These are phyloP conservation scores for Cataglyphis livida DNA, from an alignment of 2,888 invertebrate genomes.

Conservation along the genomic window DNA sequence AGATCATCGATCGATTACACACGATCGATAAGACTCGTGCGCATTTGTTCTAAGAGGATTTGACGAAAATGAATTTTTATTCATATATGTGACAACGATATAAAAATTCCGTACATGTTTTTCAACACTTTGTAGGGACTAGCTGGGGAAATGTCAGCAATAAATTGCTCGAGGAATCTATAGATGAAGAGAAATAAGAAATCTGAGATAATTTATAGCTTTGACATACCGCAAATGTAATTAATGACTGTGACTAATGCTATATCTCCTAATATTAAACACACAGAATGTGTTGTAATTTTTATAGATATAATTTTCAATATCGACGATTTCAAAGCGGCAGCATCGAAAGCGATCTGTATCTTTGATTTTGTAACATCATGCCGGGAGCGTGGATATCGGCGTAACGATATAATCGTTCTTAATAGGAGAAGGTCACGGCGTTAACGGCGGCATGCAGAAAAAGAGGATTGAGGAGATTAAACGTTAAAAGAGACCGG, in stretches of 20 bases:
- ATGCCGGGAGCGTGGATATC: slow-evolving; percentile 57
- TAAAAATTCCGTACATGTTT: not conserved
- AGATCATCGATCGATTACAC: slow-evolving; percentile 9
- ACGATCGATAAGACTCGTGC: not conserved
- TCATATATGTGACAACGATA: not conserved
- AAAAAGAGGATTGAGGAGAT: slow-evolving; percentile 19
- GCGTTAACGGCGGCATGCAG: slow-evolving; percentile 54
- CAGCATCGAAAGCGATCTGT: slow-evolving; percentile 6
- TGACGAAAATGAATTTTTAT: not conserved
- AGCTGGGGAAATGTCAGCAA: not conserved
- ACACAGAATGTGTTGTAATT: slow-evolving; percentile 1
- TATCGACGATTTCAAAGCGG: slow-evolving; percentile 20
- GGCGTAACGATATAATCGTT: slow-evolving; percentile 70
- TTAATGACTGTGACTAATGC: not conserved
- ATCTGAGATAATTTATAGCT: slow-evolving; percentile 16
- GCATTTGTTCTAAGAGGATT: slow-evolving; percentile 2
- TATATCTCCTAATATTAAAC: slow-evolving; percentile 1
- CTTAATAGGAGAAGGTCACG: slow-evolving; percentile 61
- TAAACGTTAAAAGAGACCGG: slow-evolving; percentile 11
- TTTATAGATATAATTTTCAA: slow-evolving; percentile 24
- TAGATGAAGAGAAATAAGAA: not conserved
- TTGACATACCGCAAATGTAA: not conserved
- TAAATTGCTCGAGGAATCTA: not conserved
- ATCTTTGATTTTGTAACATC: slow-evolving; percentile 59
- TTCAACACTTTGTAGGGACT: not conserved